Evolutionary conservation across 2,113 vertebrate species (phyloP), one percentile per base, ranked within the genome.

Genomic region (Epinephelus fuscoguttatus): DNA sequence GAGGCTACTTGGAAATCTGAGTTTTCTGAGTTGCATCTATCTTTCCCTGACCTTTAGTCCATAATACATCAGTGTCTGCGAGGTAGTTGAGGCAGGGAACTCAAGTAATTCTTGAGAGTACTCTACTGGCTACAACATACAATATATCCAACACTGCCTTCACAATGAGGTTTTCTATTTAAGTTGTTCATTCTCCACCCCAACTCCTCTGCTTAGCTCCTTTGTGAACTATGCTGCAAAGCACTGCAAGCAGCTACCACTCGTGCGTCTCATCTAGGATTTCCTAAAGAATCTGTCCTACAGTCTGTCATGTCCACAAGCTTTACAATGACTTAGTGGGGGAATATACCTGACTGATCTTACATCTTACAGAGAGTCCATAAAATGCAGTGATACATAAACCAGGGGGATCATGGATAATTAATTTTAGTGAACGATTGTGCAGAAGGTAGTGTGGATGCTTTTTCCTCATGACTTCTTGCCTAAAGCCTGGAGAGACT

Each of bases 381-480:
- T 69, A 53, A 72, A 75, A 71, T 25, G 64, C 55, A 67, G 50
- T 25, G 4, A 61, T 21, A 70, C 74, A 70, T 47, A 49, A 66
- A 70, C 40, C 4, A 42, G 6, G 17, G 27, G 75, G 82, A 75
- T 62, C 33, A 33, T 64, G 69, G 85, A 77, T 87, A n/a, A 84
- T 88, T 82, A n/a, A 81, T 86, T 80, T 83, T 23, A 62, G 57
- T 70, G 59, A 78, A 82, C 81, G 80, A 49, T 52, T 85, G 57
- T 66, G 21, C 57, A 57, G 30, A 56, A 64, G 68, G 63, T 50
- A 56, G 73, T 6, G 40, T n/a, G 30, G 79, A 56, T 59, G 50
- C 15, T 69, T 80, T 62, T 76, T 72, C 57, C 74, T 75, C 19
- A 21, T 84, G 62, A 72, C 42, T 75, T 74, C 69, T 66, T 62